Evolutionary conservation across 92 coral and sea anemone genomes (phyloP).

Genomic region (Phenganax stokvisi): DNA sequence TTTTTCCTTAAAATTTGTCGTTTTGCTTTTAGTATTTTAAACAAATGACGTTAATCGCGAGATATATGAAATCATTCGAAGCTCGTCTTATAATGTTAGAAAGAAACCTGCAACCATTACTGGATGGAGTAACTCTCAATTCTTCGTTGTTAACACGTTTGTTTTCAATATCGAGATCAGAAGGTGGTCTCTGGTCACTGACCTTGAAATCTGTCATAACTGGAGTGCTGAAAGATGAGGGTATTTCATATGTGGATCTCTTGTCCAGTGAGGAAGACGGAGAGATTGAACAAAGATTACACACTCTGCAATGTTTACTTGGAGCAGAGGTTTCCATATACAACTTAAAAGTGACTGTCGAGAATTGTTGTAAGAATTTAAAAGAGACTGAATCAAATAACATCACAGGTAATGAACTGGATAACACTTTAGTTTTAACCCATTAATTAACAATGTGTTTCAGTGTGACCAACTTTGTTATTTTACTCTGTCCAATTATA

Average conservation of each 20-base stretch:
- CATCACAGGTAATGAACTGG: constrained; percentile 13
- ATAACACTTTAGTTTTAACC: neutral
- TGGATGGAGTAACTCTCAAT: neutral
- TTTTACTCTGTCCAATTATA: no score
- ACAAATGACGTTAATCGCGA: neutral
- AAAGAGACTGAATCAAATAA: neutral
- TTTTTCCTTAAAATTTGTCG: neutral
- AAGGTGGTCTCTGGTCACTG: constrained; percentile 33
- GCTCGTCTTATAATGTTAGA: neutral
- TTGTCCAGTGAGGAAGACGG: neutral
- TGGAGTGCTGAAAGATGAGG: neutral
- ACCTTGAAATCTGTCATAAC: constrained; percentile 15
- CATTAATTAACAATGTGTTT: no score
- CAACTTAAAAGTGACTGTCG: constrained; percentile 22
- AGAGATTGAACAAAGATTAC: constrained; percentile 1
- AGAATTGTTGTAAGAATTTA: constrained; percentile 18
- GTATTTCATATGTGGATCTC: neutral
- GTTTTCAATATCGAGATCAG: neutral
- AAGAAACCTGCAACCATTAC: constrained; percentile 18
- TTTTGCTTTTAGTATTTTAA: neutral
- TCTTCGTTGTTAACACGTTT: neutral
- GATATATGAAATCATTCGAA: neutral
- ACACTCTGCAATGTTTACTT: constrained; percentile 17
- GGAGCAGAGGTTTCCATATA: constrained; percentile 14
- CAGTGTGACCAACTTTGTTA: no score